Evolutionary conservation across 1,140 invertebrate genomes (phyloP), one percentile per base, ranked within the genome.

Genomic region (Magallana gigas): DNA sequence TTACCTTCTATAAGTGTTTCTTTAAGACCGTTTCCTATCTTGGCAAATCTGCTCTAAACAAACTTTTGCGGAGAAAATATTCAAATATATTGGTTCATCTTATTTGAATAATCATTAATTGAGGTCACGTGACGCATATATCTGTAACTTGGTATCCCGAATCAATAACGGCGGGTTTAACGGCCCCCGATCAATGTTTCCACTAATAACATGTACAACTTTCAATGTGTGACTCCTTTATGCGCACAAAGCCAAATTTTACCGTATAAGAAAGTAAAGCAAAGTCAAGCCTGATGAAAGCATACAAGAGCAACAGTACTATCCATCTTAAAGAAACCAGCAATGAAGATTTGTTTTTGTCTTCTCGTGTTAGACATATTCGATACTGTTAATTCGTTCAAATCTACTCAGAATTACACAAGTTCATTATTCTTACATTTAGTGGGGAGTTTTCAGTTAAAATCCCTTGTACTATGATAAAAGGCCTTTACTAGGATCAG

Each of bases 101-200:
- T 57, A 88, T 88, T 88, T 88, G 84, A 88, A 88, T 88, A 88
- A 88, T 84, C 83, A 84, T 88, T 88, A 88, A 88, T 88, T 88
- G 83, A 58, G 29, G 76, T 85, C 87, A 88, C 87, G 87, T 88
- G 87, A 88, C 71, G 62, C 68, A 76, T 76, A 76, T 18, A 76
- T 76, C 68, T 76, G 68, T 76, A 76, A 76, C 68, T 76, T 48
- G 64, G 64, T 48, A 64, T 84, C 57, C 82, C 14, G 18, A 71
- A 87, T 87, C 86, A 76, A 87, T 87, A 87, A 56, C 86, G 56
- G 29, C 12, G 48, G 81, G 62, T 58, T 83, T 57, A 16, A 57
- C 56, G 18, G 57, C 56, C 81, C n/a, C 57, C 56, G 81, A 83
- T 83, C 81, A 83, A 57, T 83, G 81, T 83, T 23, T 29, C 68